Percentiles rank a stretch among this genome's conserved stretches.
Conservation (phyloP, 2,888 invertebrate species). For the Drosophila longiperda region DNA sequence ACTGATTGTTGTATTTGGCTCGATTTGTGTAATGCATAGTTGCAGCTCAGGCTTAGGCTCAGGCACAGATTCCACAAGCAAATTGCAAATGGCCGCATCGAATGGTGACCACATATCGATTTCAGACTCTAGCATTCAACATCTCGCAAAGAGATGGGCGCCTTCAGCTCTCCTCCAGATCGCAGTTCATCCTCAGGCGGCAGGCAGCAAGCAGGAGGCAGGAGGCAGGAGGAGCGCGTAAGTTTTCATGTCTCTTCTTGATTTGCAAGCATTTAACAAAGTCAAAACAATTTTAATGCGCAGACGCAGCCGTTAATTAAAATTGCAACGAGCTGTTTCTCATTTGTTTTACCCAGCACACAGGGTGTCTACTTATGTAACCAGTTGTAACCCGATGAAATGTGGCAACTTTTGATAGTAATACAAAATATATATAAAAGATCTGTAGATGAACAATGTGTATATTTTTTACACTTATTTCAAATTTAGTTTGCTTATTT, state of each 20-base stretch:
- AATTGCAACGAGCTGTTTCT: slow-evolving; percentile 74
- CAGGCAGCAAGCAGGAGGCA: neutral
- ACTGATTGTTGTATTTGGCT: slow-evolving; percentile 75
- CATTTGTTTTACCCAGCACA: slow-evolving; percentile 31
- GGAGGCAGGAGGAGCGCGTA: slow-evolving; percentile 56
- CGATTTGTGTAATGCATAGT: slow-evolving; percentile 49
- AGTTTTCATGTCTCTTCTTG: slow-evolving; percentile 79
- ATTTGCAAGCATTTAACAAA: slow-evolving; percentile 80
- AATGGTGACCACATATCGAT: slow-evolving; percentile 69
- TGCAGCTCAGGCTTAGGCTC: slow-evolving; percentile 12
- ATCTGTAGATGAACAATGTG: neutral
- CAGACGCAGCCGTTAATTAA: slow-evolving; percentile 78
- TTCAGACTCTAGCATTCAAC: slow-evolving; percentile 46
- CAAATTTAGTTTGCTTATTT: neutral
- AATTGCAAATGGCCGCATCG: slow-evolving; percentile 52
- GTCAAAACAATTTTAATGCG: slow-evolving; percentile 81
- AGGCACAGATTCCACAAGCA: slow-evolving; percentile 24
- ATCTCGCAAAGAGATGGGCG: neutral
- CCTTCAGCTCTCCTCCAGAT: slow-evolving; percentile 14
- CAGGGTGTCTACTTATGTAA: neutral
- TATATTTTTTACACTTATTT: neutral
- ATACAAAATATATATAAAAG: too few relatives aligned
- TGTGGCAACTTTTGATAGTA: neutral
- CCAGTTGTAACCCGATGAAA: neutral
- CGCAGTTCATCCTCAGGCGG: slow-evolving; percentile 34